Evolutionary conservation across 2,113 vertebrate genomes (phyloP).

Genomic region (Tiliqua scincoides): DNA sequence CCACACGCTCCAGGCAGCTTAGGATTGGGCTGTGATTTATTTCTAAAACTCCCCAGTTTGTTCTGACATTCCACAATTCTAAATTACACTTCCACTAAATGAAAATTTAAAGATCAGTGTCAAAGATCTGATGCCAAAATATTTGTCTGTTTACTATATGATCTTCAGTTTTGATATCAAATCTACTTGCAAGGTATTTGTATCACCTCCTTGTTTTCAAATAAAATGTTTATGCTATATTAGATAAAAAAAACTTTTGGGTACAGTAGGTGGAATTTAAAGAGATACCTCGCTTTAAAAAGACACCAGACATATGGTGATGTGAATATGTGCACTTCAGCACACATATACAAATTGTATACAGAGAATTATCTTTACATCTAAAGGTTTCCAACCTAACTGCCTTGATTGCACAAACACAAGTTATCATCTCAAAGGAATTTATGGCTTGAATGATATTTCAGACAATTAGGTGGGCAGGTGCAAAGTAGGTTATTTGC

Average conservation of each 20-base stretch:
- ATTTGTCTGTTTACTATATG: slow-evolving; percentile 46
- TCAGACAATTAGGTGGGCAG: slow-evolving; percentile 65
- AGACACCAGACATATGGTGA: slow-evolving; percentile 42
- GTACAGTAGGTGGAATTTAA: slow-evolving; percentile 47
- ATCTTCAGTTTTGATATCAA: slow-evolving; percentile 46
- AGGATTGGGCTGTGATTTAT: too few species aligned
- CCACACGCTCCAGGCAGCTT: too few species aligned
- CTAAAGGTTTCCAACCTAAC: slow-evolving; percentile 57
- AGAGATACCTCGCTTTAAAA: slow-evolving; percentile 63
- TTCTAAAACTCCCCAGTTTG: slow-evolving; percentile 63
- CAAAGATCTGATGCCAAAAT: slow-evolving; percentile 60
- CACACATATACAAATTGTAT: slow-evolving; percentile 45
- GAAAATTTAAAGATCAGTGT: slow-evolving; percentile 61
- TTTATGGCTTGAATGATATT: slow-evolving; percentile 74
- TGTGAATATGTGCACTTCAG: background rate
- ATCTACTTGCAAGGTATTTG: slow-evolving; percentile 55
- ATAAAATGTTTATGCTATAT: slow-evolving; percentile 53
- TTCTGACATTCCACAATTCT: slow-evolving; percentile 50
- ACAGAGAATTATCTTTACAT: slow-evolving; percentile 54
- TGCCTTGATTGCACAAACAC: slow-evolving; percentile 69
- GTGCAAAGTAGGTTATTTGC: slow-evolving; percentile 26
- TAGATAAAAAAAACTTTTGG: slow-evolving; percentile 38
- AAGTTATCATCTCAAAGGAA: slow-evolving; percentile 63
- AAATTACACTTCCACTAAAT: slow-evolving; percentile 60
- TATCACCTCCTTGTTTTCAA: slow-evolving; percentile 51